Conservation (phyloP, 2,888 invertebrate species). For the Drosophila monieri region DNA sequence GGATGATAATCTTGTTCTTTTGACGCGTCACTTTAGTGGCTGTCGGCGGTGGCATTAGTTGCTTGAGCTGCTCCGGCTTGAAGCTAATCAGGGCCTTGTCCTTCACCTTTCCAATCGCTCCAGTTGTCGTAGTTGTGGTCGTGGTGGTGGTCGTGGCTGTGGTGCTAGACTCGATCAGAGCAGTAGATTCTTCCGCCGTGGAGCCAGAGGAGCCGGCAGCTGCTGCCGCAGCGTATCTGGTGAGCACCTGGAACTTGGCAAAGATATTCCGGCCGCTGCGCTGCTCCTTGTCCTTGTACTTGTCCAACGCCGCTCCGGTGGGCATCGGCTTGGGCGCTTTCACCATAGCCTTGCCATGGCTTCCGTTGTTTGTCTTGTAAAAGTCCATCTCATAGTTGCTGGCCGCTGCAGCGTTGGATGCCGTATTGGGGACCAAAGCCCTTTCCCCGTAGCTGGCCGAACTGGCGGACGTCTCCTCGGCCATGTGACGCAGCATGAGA, state of each 20-base stretch:
- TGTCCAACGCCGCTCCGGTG: conserved; percentile 76
- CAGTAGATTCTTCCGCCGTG: conserved; percentile 63
- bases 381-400: conserved; percentile 81
- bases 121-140: conserved; percentile 51
- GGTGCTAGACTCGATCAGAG: conserved; percentile 66
- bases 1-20: conserved; percentile 92
- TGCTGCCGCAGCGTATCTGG: conserved; percentile 82
- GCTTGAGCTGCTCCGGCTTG: conserved; percentile 88
- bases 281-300: conserved; percentile 83
- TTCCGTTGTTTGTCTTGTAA: conserved; percentile 68
- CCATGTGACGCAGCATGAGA: conserved; percentile 86
- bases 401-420: conserved; percentile 11
- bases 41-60: conserved; percentile 87
- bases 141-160: conserved; percentile 45
- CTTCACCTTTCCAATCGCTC: conserved; percentile 48
- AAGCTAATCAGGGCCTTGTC: conserved; percentile 83
- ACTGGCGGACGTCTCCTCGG: conserved; percentile 85
- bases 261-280: conserved; percentile 85
- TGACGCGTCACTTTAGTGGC: conserved; percentile 92
- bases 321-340: conserved; percentile 74
- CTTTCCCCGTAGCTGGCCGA: conserved; percentile 76
- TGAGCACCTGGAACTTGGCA: conserved; percentile 85
- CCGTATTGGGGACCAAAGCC: conserved; percentile 45
- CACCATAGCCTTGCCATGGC: conserved; percentile 51
- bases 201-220: conserved; percentile 65